These are phyloP conservation scores for Nomada ruficornis DNA, from an alignment of 2,888 invertebrate genomes.

Conservation along the genomic window DNA sequence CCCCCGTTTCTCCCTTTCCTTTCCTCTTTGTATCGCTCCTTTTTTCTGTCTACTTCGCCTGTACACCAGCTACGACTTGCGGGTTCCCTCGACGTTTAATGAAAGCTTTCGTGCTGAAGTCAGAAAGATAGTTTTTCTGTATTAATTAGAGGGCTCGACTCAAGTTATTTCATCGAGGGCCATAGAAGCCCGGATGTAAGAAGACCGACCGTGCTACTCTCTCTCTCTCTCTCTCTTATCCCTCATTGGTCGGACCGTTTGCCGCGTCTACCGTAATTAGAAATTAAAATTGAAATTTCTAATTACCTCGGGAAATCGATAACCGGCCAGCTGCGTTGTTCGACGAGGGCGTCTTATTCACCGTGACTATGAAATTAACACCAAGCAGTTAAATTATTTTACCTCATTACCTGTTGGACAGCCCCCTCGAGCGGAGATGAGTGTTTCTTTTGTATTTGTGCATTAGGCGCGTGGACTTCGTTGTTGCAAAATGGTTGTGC, in stretches of 20 bases:
- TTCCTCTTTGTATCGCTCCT: not conserved
- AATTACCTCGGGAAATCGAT: constrained; percentile 47
- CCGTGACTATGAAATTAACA: constrained; percentile 33
- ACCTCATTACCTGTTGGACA: constrained; percentile 8
- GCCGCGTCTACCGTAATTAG: constrained; percentile 32
- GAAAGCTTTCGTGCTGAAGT: constrained; percentile 47
- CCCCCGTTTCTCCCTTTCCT: not conserved
- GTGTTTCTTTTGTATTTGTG: not conserved
- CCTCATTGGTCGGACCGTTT: not conserved
- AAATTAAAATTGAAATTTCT: constrained; percentile 56
- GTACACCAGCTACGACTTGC: constrained; percentile 19
- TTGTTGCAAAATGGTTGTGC: not conserved
- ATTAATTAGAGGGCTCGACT: constrained; percentile 50
- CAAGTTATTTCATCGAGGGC: constrained; percentile 30
- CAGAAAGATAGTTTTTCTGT: constrained; percentile 53
- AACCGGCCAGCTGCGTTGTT: constrained; percentile 5
- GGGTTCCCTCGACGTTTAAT: constrained; percentile 51
- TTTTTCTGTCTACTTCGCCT: constrained; percentile 2
- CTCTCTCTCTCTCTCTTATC: not conserved
- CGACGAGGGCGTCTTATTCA: constrained; percentile 15
- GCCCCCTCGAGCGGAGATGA: not conserved
- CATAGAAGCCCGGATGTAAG: constrained; percentile 13
- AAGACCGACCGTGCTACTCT: not conserved
- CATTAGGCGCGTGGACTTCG: not conserved
- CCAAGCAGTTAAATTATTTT: constrained; percentile 26